Base-by-base conservation (phyloP, 2,888 invertebrate genomes). In the Myathropa florea region DNA sequence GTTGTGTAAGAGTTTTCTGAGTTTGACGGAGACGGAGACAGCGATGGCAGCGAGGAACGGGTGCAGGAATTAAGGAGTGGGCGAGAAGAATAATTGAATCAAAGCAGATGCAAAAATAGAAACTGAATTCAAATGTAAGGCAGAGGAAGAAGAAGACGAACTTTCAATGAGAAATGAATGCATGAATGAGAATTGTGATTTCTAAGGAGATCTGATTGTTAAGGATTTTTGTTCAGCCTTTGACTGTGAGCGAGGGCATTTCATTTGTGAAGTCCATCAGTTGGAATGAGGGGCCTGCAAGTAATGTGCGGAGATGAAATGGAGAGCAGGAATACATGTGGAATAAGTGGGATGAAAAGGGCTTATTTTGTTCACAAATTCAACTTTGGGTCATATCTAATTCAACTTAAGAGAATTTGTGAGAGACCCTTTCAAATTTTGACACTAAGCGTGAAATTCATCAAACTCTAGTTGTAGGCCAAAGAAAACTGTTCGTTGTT, bases 1-100 rank as follows among this genome's bases (percentile, higher is more conserved):
- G 68, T 64, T 75, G 64, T 70, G 63, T 68, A 78, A 78, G 63
- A 83, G n/a, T 68, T 83, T 68, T 24, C 12, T 4, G 26, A 61
- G 33, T 63, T 59, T 68, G 73, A 67, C 46, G n/a, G 46, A n/a
- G 46, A 18, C 46, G 18, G 18, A 18, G 1, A n/a, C 46, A 18
- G 18, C n/a, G 33, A 10, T 10, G 33, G 33, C 33, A 12, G 33
- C 33, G 33, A 33, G 33, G 12, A 33, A 33, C 30, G 4, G 30
- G 3, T 30, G 30, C 30, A 10, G 39, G n/a, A 14, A 4, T 4
- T 4, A 46, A 12, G 21, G 33, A 30, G 18, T 23, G 33, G 57
- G 68, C 4, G 53, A 24, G 68, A 65, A 39, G 55, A 59, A 68
- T 53, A 78, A 46, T 79, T 83, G 70, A 79, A 59, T 57, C 67